phyloP scores from a whole-genome alignment of 2,113 vertebrate species.

The Andinoacara biseriatus region DNA sequence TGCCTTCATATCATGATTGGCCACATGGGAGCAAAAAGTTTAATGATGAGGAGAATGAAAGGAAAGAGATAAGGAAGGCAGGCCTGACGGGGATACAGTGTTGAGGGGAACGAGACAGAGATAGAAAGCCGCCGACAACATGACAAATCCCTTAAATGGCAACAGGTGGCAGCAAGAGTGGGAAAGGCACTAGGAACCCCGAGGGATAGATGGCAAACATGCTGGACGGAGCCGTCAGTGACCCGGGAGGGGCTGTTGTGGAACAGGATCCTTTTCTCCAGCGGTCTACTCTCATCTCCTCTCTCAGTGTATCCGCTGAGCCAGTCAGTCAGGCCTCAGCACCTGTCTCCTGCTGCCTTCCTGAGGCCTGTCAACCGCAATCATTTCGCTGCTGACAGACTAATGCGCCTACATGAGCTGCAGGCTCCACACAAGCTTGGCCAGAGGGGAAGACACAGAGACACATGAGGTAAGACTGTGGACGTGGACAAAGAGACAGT shows the following conservation, averaged over 20 bases:
- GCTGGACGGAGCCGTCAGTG: neutral
- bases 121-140: constrained; percentile 14
- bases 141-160: constrained; percentile 20
- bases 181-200: neutral
- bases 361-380: constrained; percentile 59
- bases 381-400: constrained; percentile 62
- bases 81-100: neutral
- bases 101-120: neutral
- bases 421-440: neutral
- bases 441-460: neutral
- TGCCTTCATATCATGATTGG: constrained; percentile 18
- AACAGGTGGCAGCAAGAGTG: constrained; percentile 59
- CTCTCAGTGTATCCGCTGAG: constrained; percentile 60
- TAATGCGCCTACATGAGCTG: constrained; percentile 46
- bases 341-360: constrained; percentile 71
- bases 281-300: constrained; percentile 38
- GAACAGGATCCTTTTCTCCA: constrained; percentile 43
- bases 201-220: constrained; percentile 29
- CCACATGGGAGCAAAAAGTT: constrained; percentile 25
- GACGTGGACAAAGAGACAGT: neutral
- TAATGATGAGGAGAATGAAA: constrained; percentile 1
- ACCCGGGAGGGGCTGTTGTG: constrained; percentile 45
- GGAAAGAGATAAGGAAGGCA: constrained; percentile 19
- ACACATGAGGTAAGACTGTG: neutral
- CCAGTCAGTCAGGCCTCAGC: constrained; percentile 66